These are phyloP conservation scores for Lapara coniferarum DNA, from an alignment of 2,888 invertebrate species.

Conservation along the genomic window DNA sequence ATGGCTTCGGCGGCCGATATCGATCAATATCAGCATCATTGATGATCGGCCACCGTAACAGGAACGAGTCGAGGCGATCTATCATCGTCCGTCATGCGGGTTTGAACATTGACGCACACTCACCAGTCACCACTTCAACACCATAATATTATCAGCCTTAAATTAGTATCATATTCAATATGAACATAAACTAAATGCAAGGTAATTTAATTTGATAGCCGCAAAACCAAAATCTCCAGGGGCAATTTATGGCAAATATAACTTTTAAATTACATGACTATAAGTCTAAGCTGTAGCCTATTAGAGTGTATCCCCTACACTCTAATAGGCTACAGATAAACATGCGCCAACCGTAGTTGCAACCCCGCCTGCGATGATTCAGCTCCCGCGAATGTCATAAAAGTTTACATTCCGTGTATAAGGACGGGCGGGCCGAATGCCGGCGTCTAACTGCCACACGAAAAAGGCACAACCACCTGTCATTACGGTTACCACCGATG, in stretches of 20 bases:
- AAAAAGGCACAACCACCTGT: conserved; percentile 56
- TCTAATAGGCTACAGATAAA: too few species aligned
- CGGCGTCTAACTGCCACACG: conserved; percentile 55
- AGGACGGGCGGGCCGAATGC: conserved; percentile 58
- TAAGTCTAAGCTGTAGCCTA: too few species aligned
- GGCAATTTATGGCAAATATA: too few species aligned
- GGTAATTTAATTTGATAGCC: too few species aligned
- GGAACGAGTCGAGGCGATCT: conserved; percentile 38
- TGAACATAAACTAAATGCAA: too few species aligned
- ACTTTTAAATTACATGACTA: too few species aligned
- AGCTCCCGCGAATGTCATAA: conserved; percentile 47
- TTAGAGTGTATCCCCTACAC: too few species aligned
- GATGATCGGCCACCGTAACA: conserved; percentile 47
- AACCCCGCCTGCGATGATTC: conserved; percentile 43
- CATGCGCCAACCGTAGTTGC: too few species aligned
- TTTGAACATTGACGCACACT: conserved; percentile 35
- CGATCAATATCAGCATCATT: conserved; percentile 58
- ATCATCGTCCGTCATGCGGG: conserved; percentile 49
- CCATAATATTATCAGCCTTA: too few species aligned
- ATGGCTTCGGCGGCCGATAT: conserved; percentile 37
- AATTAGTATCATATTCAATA: too few species aligned
- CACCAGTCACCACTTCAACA: too few species aligned
- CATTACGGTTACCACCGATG: conserved; percentile 34
- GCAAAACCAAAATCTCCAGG: too few species aligned
- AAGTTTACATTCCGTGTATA: conserved; percentile 52